phyloP scores from a whole-genome alignment of 2,797 vertebrate genomes.

The Sparidentex hasta region DNA sequence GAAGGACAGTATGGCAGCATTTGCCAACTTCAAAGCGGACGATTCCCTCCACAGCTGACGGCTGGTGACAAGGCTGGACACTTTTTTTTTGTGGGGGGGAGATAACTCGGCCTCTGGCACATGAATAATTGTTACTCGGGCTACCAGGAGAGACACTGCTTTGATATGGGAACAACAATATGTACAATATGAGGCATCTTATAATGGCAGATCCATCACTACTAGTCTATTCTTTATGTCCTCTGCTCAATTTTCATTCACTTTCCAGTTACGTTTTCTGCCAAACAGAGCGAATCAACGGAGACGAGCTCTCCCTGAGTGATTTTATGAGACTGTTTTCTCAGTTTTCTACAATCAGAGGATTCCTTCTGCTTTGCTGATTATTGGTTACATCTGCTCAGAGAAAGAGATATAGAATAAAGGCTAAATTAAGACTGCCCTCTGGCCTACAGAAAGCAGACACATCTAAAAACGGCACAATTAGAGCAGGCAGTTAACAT shows the following conservation, averaged over 20 bases:
- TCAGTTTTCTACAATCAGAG: conserved; percentile 12
- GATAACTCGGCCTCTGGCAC: conserved; percentile 42
- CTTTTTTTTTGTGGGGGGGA: conserved; percentile 14
- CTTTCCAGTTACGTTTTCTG: not conserved
- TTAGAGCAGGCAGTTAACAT: conserved; percentile 5
- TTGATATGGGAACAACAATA: conserved; percentile 18
- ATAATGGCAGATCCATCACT: conserved; percentile 6
- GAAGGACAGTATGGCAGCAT: conserved; percentile 35
- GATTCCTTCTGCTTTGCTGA: not conserved
- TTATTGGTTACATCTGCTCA: conserved; percentile 24
- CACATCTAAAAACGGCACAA: conserved; percentile 1
- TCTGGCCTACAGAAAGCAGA: not conserved
- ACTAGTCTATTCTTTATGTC: not conserved
- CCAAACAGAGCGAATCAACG: no score
- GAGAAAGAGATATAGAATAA: conserved; percentile 39
- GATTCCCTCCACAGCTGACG: conserved; percentile 48
- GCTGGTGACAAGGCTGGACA: conserved; percentile 33
- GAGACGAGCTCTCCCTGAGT: not conserved
- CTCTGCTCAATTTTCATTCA: not conserved
- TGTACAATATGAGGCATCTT: conserved; percentile 5
- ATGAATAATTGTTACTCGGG: conserved; percentile 37
- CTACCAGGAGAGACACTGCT: conserved; percentile 10
- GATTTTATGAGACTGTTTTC: not conserved
- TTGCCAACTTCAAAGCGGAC: conserved; percentile 61
- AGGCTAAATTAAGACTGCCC: conserved; percentile 17